Conservation (phyloP, 1,140 invertebrate genomes). For the Listronotus oregonensis region DNA sequence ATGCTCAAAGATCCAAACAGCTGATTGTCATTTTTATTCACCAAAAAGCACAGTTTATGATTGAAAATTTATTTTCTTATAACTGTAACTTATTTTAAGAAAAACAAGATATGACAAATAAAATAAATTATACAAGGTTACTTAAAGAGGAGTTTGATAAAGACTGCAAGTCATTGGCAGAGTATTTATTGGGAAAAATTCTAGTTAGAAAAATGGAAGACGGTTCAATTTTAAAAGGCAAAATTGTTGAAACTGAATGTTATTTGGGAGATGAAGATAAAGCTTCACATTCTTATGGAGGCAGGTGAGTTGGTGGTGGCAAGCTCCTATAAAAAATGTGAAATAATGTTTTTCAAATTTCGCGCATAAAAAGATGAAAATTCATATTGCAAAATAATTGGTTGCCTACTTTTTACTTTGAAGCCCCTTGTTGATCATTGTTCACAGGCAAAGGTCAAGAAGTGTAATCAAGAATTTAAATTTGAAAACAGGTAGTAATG, state of each 20-base stretch:
- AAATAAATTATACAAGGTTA: neutral
- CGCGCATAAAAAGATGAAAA: neutral
- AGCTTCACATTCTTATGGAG: constrained; percentile 70
- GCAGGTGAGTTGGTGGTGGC: constrained; percentile 49
- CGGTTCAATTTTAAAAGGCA: constrained; percentile 63
- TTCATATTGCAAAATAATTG: too few species aligned
- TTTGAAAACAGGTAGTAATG: too few species aligned
- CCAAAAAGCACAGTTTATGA: too few species aligned
- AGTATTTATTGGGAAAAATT: constrained; percentile 68
- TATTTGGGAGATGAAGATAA: constrained; percentile 75
- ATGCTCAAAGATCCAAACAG: too few species aligned
- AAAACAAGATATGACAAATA: neutral
- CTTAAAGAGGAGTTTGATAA: constrained; percentile 36
- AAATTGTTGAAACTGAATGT: constrained; percentile 80
- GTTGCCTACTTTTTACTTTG: too few species aligned
- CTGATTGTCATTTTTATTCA: too few species aligned
- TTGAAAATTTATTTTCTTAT: too few species aligned
- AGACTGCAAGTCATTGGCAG: constrained; percentile 61
- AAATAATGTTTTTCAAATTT: constrained; percentile 1
- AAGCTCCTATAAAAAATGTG: neutral
- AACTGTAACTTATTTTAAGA: too few species aligned
- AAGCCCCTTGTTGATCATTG: too few species aligned
- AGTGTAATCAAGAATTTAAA: too few species aligned
- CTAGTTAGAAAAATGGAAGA: constrained; percentile 65
- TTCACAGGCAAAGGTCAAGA: too few species aligned